Evolutionary conservation across 2,797 vertebrate species (phyloP).

Genomic region (Rhinoraja longicauda): DNA sequence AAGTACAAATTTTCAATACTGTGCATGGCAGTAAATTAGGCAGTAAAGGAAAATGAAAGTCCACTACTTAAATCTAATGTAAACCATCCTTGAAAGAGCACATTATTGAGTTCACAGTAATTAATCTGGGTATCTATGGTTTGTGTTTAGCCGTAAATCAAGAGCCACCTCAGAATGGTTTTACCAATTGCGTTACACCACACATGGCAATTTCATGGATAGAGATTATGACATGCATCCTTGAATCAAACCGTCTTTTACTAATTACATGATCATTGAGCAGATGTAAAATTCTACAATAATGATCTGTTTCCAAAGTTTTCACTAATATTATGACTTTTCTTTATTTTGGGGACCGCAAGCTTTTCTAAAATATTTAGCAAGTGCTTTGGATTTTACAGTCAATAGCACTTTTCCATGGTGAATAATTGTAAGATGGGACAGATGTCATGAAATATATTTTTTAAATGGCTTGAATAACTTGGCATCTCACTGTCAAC

Average conservation of each 20-base stretch:
- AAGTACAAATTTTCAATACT: background rate
- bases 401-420: background rate
- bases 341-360: background rate
- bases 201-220: background rate
- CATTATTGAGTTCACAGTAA: background rate
- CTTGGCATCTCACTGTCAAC: background rate
- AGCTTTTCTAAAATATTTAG: background rate
- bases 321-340: background rate
- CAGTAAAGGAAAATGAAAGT: background rate
- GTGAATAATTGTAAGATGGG: no score
- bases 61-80: no score
- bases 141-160: background rate
- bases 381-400: background rate
- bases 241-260: background rate
- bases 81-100: background rate
- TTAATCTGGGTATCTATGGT: background rate
- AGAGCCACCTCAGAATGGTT: background rate
- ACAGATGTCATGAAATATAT: background rate
- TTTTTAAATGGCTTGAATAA: background rate
- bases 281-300: background rate
- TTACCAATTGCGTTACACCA: background rate
- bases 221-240: background rate
- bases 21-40: background rate
- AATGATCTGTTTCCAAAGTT: background rate
- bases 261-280: background rate